Evolutionary conservation across 2,888 invertebrate genomes (phyloP).

Genomic region (Xanthorhoe designata): DNA sequence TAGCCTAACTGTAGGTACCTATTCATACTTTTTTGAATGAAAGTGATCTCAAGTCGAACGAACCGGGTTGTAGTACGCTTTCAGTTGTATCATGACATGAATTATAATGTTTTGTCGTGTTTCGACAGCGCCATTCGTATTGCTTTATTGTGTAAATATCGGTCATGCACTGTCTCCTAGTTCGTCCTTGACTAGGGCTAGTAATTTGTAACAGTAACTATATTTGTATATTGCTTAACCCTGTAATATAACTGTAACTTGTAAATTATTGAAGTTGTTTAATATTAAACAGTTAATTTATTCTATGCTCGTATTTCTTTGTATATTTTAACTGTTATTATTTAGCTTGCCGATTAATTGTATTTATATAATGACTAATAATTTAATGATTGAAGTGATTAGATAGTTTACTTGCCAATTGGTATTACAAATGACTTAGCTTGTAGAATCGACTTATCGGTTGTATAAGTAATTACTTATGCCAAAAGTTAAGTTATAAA

Average conservation of each 20-base stretch:
- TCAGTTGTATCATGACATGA: slow-evolving; percentile 5
- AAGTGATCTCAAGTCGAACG: slow-evolving; percentile 11
- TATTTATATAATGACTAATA: slow-evolving; percentile 51
- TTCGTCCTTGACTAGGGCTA: slow-evolving; percentile 5
- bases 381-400: slow-evolving; percentile 44
- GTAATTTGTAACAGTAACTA: slow-evolving; percentile 37
- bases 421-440: slow-evolving; percentile 63
- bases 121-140: slow-evolving; percentile 21
- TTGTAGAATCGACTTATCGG: slow-evolving; percentile 16
- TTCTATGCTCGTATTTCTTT: slow-evolving; percentile 67
- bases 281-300: slow-evolving; percentile 66
- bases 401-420: slow-evolving; percentile 67
- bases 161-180: slow-evolving; percentile 3
- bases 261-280: slow-evolving; percentile 53
- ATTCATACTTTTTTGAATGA: not conserved
- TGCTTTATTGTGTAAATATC: slow-evolving; percentile 25
- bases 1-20: too few relatives aligned
- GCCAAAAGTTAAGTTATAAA: slow-evolving; percentile 7
- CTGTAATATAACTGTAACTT: slow-evolving; percentile 46
- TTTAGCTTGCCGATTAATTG: slow-evolving; percentile 69
- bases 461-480: slow-evolving; percentile 24
- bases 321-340: slow-evolving; percentile 61
- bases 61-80: slow-evolving; percentile 19
- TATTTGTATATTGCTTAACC: slow-evolving; percentile 54
- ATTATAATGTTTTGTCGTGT: slow-evolving; percentile 1